Evolutionary conservation across 35 echinoderm and acorn worm species (phyloP).

Genomic region (Ophioderma brevispina): DNA sequence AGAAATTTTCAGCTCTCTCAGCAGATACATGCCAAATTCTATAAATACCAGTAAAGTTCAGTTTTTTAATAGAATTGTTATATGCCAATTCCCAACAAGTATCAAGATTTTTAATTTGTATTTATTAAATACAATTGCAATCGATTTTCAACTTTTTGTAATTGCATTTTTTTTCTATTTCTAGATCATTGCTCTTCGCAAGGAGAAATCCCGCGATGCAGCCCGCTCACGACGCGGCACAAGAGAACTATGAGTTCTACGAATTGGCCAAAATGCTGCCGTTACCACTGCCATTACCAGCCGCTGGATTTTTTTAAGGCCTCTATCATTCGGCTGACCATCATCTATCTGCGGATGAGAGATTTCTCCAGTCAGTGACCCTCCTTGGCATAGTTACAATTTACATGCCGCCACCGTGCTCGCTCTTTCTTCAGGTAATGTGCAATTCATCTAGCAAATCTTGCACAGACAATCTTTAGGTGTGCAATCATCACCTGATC

Average conservation of each 20-base stretch:
- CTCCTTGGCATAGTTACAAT: constrained; percentile 83
- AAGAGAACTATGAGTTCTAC: constrained; percentile 99
- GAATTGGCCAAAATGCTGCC: constrained; percentile 97
- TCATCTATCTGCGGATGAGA: constrained; percentile 90
- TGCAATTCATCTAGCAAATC: too few relatives aligned
- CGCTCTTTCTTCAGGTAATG: too few relatives aligned
- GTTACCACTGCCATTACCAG: constrained; percentile 94
- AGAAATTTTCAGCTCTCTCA: too few relatives aligned
- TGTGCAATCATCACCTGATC: too few relatives aligned
- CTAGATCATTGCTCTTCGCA: constrained; percentile 87
- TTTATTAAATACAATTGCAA: too few relatives aligned
- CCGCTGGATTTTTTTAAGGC: constrained; percentile 98
- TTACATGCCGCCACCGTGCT: constrained; percentile 26
- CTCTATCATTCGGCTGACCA: constrained; percentile 96
- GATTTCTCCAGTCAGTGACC: constrained; percentile 92
- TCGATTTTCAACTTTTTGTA: too few relatives aligned
- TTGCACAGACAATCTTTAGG: too few relatives aligned
- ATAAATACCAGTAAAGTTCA: too few relatives aligned
- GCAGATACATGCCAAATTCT: too few relatives aligned
- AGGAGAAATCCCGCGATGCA: constrained; percentile 95
- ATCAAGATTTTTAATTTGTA: too few relatives aligned
- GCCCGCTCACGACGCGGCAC: constrained; percentile 87
- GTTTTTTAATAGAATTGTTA: too few relatives aligned
- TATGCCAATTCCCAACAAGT: too few relatives aligned
- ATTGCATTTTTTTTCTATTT: neutral